Percentiles rank a stretch among this genome's conserved stretches.
These are phyloP conservation scores for Portunus trituberculatus DNA, from an alignment of 1,140 invertebrate species.

Conservation along the genomic window DNA sequence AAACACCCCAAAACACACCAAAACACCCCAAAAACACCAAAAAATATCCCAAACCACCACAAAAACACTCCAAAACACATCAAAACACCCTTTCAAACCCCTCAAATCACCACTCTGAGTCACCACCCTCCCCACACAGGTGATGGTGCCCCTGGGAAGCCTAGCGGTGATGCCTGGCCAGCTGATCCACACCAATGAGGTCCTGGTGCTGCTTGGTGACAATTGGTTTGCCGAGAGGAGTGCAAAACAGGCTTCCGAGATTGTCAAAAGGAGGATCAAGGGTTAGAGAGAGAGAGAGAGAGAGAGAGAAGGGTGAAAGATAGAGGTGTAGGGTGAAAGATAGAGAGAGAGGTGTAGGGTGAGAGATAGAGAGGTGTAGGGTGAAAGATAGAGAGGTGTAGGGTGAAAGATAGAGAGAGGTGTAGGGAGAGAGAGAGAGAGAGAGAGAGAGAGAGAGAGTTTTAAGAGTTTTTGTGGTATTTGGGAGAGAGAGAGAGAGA, in stretches of 20 bases:
- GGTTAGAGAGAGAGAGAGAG: constrained; percentile 30
- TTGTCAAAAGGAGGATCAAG: constrained; percentile 79
- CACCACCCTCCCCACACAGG: constrained; percentile 48
- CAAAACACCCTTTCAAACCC: background rate
- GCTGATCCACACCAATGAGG: constrained; percentile 87
- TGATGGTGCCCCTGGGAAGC: constrained; percentile 68
- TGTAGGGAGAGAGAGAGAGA: too few relatives aligned
- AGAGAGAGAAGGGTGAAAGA: background rate
- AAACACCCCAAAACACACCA: too few relatives aligned
- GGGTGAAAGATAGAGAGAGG: too few relatives aligned
- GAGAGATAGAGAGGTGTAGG: too few relatives aligned
- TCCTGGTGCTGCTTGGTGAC: constrained; percentile 86
- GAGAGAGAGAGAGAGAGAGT: too few relatives aligned
- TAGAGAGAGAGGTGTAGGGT: too few relatives aligned
- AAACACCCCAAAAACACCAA: background rate
- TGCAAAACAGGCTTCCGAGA: constrained; percentile 84
- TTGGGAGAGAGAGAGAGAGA: too few relatives aligned
- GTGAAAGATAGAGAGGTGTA: too few relatives aligned
- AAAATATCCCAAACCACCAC: background rate
- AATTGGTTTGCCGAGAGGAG: constrained; percentile 88
- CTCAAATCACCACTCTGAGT: background rate
- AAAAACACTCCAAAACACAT: background rate
- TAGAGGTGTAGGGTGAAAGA: background rate
- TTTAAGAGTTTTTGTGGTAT: too few relatives aligned
- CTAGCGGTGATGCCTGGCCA: constrained; percentile 86